Evolutionary conservation across 2,888 invertebrate genomes (phyloP).

Genomic region (Hirtodrosophila alboralis): DNA sequence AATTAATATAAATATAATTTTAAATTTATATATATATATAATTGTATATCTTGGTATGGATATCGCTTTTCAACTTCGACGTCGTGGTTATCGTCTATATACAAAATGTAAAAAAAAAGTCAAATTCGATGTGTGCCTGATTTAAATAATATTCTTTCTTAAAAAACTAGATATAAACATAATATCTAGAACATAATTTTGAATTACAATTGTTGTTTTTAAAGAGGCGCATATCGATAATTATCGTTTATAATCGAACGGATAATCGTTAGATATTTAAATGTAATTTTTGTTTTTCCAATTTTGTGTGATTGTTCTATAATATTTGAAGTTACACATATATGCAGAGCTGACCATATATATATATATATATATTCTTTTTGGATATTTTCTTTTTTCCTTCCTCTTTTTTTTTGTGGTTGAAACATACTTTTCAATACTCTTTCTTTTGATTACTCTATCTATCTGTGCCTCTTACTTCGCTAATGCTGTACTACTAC

Average conservation of each 20-base stretch:
- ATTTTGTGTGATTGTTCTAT: constrained; percentile 42
- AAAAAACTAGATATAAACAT: not conserved
- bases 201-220: no score
- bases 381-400: constrained; percentile 5
- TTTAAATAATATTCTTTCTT: constrained; percentile 17
- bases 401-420: constrained; percentile 11
- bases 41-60: constrained; percentile 34
- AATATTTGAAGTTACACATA: constrained; percentile 21
- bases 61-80: constrained; percentile 24
- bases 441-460: constrained; percentile 26
- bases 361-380: no score
- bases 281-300: constrained; percentile 1
- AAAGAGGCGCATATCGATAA: constrained; percentile 14
- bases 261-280: no score
- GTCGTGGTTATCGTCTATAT: constrained; percentile 31
- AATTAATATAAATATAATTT: not conserved
- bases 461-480: constrained; percentile 37
- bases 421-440: constrained; percentile 19
- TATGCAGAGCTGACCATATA: constrained; percentile 10
- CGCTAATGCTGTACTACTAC: constrained; percentile 46
- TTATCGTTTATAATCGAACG: constrained; percentile 23
- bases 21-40: constrained; percentile 10
- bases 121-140: constrained; percentile 5
- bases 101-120: not conserved
- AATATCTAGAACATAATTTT: no score